Conservation (phyloP, 92 coral and sea anemone genomes). For the Porites divaricata region DNA sequence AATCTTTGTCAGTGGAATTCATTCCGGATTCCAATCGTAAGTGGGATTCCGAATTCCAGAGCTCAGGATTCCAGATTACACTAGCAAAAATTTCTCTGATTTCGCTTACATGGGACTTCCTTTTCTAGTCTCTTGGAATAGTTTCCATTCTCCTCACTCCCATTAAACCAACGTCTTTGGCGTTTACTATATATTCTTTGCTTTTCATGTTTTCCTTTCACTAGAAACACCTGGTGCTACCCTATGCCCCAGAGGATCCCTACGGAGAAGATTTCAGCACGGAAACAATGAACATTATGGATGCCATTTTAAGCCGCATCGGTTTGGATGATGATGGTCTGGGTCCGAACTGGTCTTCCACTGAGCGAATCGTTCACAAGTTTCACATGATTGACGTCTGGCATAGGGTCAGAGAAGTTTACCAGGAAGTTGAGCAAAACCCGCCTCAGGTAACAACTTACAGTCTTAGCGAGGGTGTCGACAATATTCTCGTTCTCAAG, state of each 20-base stretch:
- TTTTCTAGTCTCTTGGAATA: too few relatives aligned
- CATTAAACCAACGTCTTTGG: too few relatives aligned
- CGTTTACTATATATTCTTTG: neutral
- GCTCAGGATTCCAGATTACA: too few relatives aligned
- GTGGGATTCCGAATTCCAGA: too few relatives aligned
- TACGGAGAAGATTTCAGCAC: conserved; percentile 73
- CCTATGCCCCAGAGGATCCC: conserved; percentile 74
- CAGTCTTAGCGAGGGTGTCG: too few relatives aligned
- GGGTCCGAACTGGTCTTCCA: conserved; percentile 85
- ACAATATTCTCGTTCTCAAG: too few relatives aligned
- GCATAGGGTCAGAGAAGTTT: conserved; percentile 70
- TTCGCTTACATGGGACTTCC: too few relatives aligned
- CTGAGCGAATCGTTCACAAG: conserved; percentile 85
- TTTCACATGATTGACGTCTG: conserved; percentile 92
- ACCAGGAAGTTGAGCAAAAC: conserved; percentile 47
- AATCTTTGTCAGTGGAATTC: too few relatives aligned
- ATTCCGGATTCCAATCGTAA: too few relatives aligned
- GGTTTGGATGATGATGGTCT: conserved; percentile 84
- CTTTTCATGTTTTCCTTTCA: neutral
- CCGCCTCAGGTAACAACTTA: conserved; percentile 71
- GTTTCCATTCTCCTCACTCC: too few relatives aligned
- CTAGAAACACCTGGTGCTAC: conserved; percentile 69
- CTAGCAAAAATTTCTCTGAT: too few relatives aligned
- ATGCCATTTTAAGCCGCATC: conserved; percentile 73
- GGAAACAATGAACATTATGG: conserved; percentile 81